A percentile compares a stretch with the other conserved stretches of the same genome.
Evolutionary conservation across 2,113 vertebrate species (phyloP).

Genomic region (Melanerpes aurifrons): DNA sequence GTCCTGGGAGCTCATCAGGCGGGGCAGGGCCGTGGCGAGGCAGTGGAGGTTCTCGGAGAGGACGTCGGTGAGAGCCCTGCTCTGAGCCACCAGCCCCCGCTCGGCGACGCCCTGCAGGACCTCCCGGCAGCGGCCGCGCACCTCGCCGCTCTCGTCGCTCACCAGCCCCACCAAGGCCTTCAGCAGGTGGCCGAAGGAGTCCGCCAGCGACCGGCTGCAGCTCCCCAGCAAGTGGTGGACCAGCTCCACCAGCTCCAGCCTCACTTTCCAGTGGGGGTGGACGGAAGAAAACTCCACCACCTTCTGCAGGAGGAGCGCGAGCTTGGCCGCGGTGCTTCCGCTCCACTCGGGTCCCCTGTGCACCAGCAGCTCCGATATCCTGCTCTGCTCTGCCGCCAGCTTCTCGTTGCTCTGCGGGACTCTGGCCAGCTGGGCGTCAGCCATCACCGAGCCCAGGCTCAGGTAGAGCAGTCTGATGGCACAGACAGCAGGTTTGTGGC

Average conservation of each 20-base stretch:
- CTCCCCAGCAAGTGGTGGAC: slow-evolving; percentile 78
- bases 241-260: slow-evolving; percentile 83
- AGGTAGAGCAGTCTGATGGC: slow-evolving; percentile 86
- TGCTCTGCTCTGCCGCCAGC: slow-evolving; percentile 53
- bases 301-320: slow-evolving; percentile 83
- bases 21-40: slow-evolving; percentile 87
- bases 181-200: slow-evolving; percentile 80
- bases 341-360: slow-evolving; percentile 84
- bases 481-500: slow-evolving; percentile 78
- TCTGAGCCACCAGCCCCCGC: slow-evolving; percentile 66
- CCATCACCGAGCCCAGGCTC: slow-evolving; percentile 82
- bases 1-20: slow-evolving; percentile 89
- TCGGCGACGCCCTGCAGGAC: slow-evolving; percentile 76
- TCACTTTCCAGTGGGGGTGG: slow-evolving; percentile 93
- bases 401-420: slow-evolving; percentile 36
- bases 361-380: slow-evolving; percentile 80
- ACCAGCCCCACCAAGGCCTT: slow-evolving; percentile 87
- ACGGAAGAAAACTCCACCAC: slow-evolving; percentile 81
- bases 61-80: slow-evolving; percentile 81
- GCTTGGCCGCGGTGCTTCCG: slow-evolving; percentile 79
- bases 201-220: slow-evolving; percentile 82
- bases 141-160: slow-evolving; percentile 83
- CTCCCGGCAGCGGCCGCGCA: slow-evolving; percentile 76
- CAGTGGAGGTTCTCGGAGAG: slow-evolving; percentile 91
- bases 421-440: slow-evolving; percentile 82